Conservation (phyloP, 1,140 invertebrate genomes). For the Drosophila watanabei region DNA sequence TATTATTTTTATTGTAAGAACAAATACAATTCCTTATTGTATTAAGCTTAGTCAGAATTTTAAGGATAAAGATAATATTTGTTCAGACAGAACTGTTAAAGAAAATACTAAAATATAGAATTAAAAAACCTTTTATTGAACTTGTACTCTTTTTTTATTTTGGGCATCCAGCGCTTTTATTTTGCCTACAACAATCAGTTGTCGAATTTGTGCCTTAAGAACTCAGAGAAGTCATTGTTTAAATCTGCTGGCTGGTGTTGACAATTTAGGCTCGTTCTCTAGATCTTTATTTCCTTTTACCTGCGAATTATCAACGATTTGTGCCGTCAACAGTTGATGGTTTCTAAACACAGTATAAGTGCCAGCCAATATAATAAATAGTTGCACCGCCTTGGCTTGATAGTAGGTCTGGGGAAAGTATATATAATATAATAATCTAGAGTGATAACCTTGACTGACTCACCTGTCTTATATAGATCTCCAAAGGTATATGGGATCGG, state of each 20-base stretch:
- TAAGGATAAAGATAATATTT: no score
- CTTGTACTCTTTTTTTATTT: background rate
- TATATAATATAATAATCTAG: background rate
- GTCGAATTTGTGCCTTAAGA: background rate
- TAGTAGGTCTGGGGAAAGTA: constrained; percentile 60
- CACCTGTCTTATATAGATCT: constrained; percentile 68
- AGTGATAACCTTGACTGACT: background rate
- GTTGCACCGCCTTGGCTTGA: constrained; percentile 72
- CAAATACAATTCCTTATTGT: no score
- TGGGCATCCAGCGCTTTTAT: background rate
- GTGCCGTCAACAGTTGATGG: constrained; percentile 5
- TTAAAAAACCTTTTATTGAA: background rate
- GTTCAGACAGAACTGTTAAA: no score
- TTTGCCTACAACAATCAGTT: background rate
- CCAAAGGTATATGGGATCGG: constrained; percentile 56
- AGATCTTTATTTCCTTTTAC: background rate
- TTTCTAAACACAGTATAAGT: constrained; percentile 48
- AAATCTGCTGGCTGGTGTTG: background rate
- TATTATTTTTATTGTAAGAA: no score
- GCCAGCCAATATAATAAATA: constrained; percentile 65
- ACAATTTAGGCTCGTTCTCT: background rate
- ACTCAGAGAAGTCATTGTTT: background rate
- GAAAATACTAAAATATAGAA: no score
- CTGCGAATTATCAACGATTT: background rate
- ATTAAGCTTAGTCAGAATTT: no score